Evolutionary conservation across 2,888 invertebrate species (phyloP).

Genomic region (Acleris sparsana): DNA sequence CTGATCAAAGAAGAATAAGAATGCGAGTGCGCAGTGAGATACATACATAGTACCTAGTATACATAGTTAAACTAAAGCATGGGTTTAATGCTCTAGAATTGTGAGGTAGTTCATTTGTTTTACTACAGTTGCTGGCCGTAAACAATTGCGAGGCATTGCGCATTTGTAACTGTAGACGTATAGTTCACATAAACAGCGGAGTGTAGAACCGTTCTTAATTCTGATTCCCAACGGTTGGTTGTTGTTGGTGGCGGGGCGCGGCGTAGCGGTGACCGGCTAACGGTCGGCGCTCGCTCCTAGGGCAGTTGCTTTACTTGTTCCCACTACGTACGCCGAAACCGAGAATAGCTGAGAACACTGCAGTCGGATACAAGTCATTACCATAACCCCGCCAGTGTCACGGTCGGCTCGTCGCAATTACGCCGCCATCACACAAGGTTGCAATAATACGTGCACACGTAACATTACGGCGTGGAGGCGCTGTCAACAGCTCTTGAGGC

Average conservation of each 20-base stretch:
- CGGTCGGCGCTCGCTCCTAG: slow-evolving; percentile 71
- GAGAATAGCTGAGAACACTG: slow-evolving; percentile 30
- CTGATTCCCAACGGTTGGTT: slow-evolving; percentile 56
- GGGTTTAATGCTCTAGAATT: neutral
- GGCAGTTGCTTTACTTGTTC: slow-evolving; percentile 49
- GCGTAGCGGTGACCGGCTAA: slow-evolving; percentile 77
- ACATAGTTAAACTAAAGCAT: neutral
- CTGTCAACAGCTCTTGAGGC: slow-evolving; percentile 41
- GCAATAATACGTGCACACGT: slow-evolving; percentile 69
- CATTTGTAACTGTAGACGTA: slow-evolving; percentile 31
- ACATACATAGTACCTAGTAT: neutral
- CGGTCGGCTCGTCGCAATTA: slow-evolving; percentile 71
- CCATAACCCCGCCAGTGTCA: slow-evolving; percentile 76
- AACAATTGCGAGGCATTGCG: slow-evolving; percentile 18
- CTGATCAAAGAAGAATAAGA: slow-evolving; percentile 15
- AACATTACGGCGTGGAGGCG: slow-evolving; percentile 60
- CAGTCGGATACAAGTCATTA: slow-evolving; percentile 63
- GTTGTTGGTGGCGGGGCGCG: slow-evolving; percentile 55
- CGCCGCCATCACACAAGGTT: slow-evolving; percentile 73
- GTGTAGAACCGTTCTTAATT: slow-evolving; percentile 40
- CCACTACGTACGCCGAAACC: slow-evolving; percentile 56
- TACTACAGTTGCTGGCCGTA: slow-evolving; percentile 1
- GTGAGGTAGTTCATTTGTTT: neutral
- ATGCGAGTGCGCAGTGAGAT: neutral
- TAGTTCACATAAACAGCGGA: slow-evolving; percentile 32